A percentile compares a stretch with the other conserved stretches of the same genome.
Evolutionary conservation across 1,140 invertebrate species (phyloP).

Genomic region (Hesperophylax magnus): DNA sequence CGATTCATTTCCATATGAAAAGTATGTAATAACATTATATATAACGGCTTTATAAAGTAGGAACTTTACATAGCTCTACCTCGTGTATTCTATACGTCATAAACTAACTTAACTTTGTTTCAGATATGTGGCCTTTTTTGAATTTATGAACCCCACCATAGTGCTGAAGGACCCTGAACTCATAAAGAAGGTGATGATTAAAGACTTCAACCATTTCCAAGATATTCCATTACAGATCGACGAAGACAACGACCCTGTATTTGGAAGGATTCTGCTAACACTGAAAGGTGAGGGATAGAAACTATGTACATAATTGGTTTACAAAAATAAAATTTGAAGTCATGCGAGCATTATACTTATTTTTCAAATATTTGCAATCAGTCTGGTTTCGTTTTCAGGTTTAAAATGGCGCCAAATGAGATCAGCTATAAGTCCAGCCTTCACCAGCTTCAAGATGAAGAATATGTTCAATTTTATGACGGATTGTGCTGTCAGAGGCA

Average conservation of each 20-base stretch:
- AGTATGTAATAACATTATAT: conserved; percentile 5
- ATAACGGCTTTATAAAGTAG: neutral
- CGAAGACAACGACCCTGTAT: conserved; percentile 64
- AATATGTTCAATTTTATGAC: conserved; percentile 68
- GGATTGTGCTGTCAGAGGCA: conserved; percentile 60
- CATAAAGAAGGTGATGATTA: conserved; percentile 69
- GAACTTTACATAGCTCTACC: neutral
- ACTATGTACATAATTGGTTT: too few species aligned
- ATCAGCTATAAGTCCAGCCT: conserved; percentile 68
- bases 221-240: conserved; percentile 64
- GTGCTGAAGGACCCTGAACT: conserved; percentile 68
- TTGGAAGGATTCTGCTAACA: conserved; percentile 67
- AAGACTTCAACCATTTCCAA: conserved; percentile 70
- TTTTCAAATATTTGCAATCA: too few species aligned
- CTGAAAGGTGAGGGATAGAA: conserved; percentile 61
- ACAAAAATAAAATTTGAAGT: too few species aligned
- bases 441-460: conserved; percentile 70
- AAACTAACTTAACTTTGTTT: neutral
- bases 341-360: too few species aligned
- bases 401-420: conserved; percentile 70
- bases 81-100: neutral
- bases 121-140: conserved; percentile 68
- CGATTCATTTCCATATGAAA: conserved; percentile 47
- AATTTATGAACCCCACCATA: conserved; percentile 66
- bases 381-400: conserved; percentile 50